Evolutionary conservation across 2,888 invertebrate genomes (phyloP).

Genomic region (Aphodius granarius): DNA sequence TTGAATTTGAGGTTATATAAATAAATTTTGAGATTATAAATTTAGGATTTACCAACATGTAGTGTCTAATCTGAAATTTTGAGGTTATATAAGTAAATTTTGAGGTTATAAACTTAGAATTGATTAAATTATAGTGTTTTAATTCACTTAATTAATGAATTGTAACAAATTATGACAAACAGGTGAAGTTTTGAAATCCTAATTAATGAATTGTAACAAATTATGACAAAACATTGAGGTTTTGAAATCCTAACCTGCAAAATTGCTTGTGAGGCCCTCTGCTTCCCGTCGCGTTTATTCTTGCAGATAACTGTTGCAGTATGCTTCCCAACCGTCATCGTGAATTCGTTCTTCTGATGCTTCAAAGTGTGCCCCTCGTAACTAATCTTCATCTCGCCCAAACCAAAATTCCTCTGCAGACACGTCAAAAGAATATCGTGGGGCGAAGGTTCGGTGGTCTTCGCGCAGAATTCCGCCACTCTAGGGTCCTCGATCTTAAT

Average conservation of each 20-base stretch:
- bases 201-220: background rate
- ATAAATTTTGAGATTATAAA: too few species aligned
- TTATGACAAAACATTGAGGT: background rate
- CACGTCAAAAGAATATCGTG: constrained; percentile 92
- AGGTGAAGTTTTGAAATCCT: too few species aligned
- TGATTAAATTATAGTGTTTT: background rate
- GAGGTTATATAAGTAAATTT: background rate
- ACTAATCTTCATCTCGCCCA: constrained; percentile 84
- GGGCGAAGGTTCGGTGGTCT: constrained; percentile 93
- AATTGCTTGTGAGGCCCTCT: constrained; percentile 92
- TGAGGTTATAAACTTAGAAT: background rate
- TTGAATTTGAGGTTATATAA: too few species aligned
- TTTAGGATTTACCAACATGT: too few species aligned
- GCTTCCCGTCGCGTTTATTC: constrained; percentile 96
- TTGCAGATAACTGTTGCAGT: constrained; percentile 88
- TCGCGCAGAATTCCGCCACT: constrained; percentile 93
- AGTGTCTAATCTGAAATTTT: background rate
- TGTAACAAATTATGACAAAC: too few species aligned
- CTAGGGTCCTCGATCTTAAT: constrained; percentile 93
- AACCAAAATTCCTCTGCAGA: constrained; percentile 88
- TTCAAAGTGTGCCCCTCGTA: constrained; percentile 80
- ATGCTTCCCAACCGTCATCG: constrained; percentile 93
- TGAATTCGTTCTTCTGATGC: constrained; percentile 91
- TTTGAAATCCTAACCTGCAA: constrained; percentile 66
- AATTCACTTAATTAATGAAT: background rate